Evolutionary conservation across 2,113 vertebrate genomes (phyloP).

Genomic region (Forbesichthys papilliferus): DNA sequence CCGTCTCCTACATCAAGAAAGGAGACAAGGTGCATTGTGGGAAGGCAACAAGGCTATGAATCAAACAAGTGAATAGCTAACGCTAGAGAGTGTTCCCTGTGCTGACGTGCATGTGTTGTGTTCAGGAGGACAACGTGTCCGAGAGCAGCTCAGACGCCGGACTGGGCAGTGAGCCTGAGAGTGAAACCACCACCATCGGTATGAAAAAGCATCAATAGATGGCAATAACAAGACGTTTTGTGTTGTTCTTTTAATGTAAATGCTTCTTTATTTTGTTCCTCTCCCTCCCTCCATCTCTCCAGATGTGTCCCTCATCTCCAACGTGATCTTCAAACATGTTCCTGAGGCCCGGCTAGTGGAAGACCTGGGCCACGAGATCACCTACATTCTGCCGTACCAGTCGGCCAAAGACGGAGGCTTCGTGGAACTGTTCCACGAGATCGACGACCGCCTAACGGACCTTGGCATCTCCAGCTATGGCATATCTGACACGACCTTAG

Average conservation of each 20-base stretch:
- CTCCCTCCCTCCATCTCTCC: slow-evolving; percentile 17
- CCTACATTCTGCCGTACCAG: slow-evolving; percentile 91
- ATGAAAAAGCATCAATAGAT: slow-evolving; percentile 45
- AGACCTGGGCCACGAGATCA: slow-evolving; percentile 94
- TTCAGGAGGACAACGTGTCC: slow-evolving; percentile 93
- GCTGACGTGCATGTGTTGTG: background rate
- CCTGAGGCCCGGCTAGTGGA: slow-evolving; percentile 91
- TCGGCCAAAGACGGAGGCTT: slow-evolving; percentile 94
- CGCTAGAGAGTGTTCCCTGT: background rate
- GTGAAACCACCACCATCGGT: slow-evolving; percentile 97
- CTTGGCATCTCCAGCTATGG: slow-evolving; percentile 97
- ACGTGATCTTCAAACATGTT: slow-evolving; percentile 93
- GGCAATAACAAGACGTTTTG: background rate
- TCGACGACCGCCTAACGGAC: slow-evolving; percentile 93
- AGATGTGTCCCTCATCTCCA: slow-evolving; percentile 97
- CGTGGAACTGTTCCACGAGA: slow-evolving; percentile 96
- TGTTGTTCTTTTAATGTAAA: background rate
- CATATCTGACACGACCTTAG: slow-evolving; percentile 95
- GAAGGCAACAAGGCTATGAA: background rate
- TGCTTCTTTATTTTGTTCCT: background rate
- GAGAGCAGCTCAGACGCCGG: slow-evolving; percentile 98
- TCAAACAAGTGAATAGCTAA: background rate
- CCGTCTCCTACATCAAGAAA: slow-evolving; percentile 91
- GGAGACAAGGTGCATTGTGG: slow-evolving; percentile 63
- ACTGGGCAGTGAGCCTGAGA: slow-evolving; percentile 97